phyloP scores from a whole-genome alignment of 2,113 vertebrate species.

The Condylura cristata region DNA sequence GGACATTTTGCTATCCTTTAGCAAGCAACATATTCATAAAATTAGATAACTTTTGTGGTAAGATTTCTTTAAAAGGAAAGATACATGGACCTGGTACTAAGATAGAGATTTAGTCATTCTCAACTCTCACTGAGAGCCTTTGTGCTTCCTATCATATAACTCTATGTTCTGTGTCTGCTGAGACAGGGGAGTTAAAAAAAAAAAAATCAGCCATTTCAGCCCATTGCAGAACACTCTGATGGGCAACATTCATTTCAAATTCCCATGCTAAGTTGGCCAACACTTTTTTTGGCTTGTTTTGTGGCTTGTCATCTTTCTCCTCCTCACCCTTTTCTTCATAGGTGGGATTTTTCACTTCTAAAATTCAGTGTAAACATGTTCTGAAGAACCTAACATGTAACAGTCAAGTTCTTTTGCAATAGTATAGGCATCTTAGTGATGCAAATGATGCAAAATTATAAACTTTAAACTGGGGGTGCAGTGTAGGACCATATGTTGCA shows the following conservation, averaged over 20 bases:
- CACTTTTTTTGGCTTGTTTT: background rate
- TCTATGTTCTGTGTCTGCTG: background rate
- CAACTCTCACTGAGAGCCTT: background rate
- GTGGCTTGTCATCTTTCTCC: background rate
- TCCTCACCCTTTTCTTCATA: background rate
- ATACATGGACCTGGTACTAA: background rate
- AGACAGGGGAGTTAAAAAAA: background rate
- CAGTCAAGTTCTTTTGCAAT: background rate
- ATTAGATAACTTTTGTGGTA: background rate
- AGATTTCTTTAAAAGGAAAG: background rate
- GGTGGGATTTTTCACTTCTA: background rate
- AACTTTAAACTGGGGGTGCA: background rate
- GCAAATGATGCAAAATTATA: background rate
- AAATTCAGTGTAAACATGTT: background rate
- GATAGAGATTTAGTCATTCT: background rate
- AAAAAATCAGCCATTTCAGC: background rate
- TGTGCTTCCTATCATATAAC: background rate
- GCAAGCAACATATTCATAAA: background rate
- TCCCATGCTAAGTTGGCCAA: background rate
- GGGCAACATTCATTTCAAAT: background rate
- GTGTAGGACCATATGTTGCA: background rate
- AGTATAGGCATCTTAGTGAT: background rate
- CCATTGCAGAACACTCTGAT: background rate
- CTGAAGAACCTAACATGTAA: background rate
- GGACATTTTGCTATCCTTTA: background rate